A percentile compares a stretch with the other conserved stretches of the same genome.
These are phyloP conservation scores for Elgaria multicarinata DNA, from an alignment of 2,113 vertebrate genomes.

Conservation along the genomic window DNA sequence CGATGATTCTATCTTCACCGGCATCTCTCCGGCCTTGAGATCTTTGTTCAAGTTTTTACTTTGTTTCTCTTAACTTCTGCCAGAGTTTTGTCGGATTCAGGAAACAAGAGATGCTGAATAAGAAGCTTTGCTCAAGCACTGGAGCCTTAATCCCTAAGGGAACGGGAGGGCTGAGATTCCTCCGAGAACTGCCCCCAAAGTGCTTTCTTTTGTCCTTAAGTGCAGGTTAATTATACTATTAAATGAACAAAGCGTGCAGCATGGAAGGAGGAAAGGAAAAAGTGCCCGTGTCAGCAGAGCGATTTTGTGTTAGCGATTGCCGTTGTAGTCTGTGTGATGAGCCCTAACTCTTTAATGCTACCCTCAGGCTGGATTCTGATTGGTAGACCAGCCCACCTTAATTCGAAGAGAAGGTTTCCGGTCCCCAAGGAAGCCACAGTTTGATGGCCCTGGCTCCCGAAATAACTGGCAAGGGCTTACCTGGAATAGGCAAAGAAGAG, in stretches of 20 bases:
- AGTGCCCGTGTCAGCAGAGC: neutral
- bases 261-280: neutral
- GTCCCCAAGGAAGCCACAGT: neutral
- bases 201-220: neutral
- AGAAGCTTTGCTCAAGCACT: neutral
- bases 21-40: neutral
- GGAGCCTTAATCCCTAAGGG: neutral
- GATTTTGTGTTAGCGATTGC: neutral
- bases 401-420: neutral
- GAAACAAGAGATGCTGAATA: neutral
- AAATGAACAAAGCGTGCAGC: neutral
- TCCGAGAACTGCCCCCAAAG: neutral
- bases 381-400: neutral
- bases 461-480: neutral
- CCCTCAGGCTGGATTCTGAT: neutral
- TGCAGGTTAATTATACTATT: conserved; percentile 22
- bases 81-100: neutral
- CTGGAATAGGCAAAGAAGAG: neutral
- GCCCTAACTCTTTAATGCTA: neutral
- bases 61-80: neutral
- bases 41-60: neutral
- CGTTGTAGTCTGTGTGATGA: neutral
- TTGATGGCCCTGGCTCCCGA: neutral
- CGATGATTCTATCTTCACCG: neutral
- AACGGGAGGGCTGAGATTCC: neutral